Evolutionary conservation across 2,888 invertebrate species (phyloP).

Genomic region (Kryphioiulus occultus): DNA sequence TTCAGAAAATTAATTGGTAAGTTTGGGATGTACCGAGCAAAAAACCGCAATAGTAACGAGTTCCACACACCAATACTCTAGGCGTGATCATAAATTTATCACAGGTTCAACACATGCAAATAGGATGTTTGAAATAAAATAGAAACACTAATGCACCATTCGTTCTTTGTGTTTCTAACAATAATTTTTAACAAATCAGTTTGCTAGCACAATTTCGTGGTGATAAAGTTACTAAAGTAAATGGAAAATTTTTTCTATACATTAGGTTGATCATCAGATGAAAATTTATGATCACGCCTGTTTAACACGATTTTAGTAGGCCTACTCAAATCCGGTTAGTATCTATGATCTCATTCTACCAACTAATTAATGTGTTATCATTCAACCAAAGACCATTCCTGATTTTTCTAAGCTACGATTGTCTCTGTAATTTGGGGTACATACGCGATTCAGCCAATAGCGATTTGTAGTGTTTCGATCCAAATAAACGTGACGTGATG

Average conservation of each 20-base stretch:
- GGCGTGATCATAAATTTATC: neutral
- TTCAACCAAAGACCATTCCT: slow-evolving; percentile 10
- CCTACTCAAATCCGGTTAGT: neutral
- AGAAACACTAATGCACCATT: too few species aligned
- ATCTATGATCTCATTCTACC: neutral
- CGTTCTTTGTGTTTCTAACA: too few species aligned
- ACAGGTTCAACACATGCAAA: neutral
- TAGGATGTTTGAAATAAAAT: too few species aligned
- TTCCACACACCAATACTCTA: neutral
- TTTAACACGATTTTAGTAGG: neutral
- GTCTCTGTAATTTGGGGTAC: slow-evolving; percentile 44
- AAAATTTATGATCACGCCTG: neutral
- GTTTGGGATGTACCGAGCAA: neutral
- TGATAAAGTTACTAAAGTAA: neutral
- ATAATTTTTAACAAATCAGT: neutral
- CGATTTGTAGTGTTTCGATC: slow-evolving; percentile 48
- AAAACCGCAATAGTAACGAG: neutral
- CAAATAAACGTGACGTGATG: slow-evolving; percentile 45
- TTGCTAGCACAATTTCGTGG: neutral
- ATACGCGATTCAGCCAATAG: slow-evolving; percentile 51
- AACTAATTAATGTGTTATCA: neutral
- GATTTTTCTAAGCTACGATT: slow-evolving; percentile 11
- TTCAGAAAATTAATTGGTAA: neutral
- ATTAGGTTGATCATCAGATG: neutral
- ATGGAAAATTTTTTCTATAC: neutral